Conservation (phyloP, 2,113 vertebrate species). For the Eurystomus gularis region DNA sequence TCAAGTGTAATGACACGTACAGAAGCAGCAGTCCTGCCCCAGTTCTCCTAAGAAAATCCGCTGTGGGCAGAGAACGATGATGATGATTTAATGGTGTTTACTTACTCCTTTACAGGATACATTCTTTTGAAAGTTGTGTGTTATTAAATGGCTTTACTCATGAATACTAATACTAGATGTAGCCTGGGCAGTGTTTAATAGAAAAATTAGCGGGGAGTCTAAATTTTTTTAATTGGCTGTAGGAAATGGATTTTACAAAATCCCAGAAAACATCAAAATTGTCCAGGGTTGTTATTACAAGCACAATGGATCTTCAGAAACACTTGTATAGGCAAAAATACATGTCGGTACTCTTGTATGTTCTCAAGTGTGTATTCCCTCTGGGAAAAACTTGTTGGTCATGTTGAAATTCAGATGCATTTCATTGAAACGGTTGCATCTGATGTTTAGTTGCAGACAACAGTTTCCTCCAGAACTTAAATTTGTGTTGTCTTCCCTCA, state of each 20-base stretch:
- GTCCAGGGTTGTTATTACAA: neutral
- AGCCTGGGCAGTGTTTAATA: slow-evolving; percentile 47
- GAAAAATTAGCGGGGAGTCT: slow-evolving; percentile 17
- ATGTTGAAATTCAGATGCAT: slow-evolving; percentile 52
- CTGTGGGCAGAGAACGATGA: slow-evolving; percentile 88
- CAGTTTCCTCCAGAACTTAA: slow-evolving; percentile 16
- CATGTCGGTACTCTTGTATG: slow-evolving; percentile 18
- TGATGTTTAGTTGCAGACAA: slow-evolving; percentile 26
- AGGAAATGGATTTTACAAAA: neutral
- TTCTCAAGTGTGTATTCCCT: slow-evolving; percentile 11
- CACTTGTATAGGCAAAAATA: slow-evolving; percentile 25
- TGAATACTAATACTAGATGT: slow-evolving; percentile 51
- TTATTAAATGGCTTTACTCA: slow-evolving; percentile 72
- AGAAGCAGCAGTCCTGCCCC: slow-evolving; percentile 89
- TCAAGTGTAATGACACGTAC: slow-evolving; percentile 99
- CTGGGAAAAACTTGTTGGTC: neutral
- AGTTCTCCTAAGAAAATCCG: slow-evolving; percentile 88
- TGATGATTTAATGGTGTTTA: slow-evolving; percentile 87
- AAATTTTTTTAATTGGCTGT: slow-evolving; percentile 42
- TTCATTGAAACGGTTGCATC: slow-evolving; percentile 54
- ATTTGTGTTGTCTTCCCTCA: slow-evolving; percentile 14
- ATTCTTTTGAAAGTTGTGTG: slow-evolving; percentile 74
- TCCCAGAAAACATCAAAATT: neutral
- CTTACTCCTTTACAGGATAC: slow-evolving; percentile 85
- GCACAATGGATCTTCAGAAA: neutral